Evolutionary conservation across 2,797 vertebrate species (phyloP), one percentile per base, ranked within the genome.

Genomic region (Margarornis squamiger): DNA sequence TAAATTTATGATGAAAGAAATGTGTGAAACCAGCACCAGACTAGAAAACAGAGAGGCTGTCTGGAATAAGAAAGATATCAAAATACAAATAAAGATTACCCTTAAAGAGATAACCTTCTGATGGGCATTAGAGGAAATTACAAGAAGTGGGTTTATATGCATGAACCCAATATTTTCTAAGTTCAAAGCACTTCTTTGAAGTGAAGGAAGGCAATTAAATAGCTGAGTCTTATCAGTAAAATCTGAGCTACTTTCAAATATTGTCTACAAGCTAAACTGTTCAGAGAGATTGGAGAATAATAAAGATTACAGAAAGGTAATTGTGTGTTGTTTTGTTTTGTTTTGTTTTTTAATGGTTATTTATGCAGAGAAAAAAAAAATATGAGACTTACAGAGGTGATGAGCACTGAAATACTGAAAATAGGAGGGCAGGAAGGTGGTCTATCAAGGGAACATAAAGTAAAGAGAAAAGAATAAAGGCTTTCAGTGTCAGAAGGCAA

Each of bases 181-280:
- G 54, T 79, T 81, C 86, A 79, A 36, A 63, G 6, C 18, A 66
- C 61, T 89, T 34, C 34, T 92, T 71, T 88, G 61, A 88, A 91
- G 22, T 54, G 17, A 24, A 48, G 26, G 62, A 84, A 96, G 66
- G n/a, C 95, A 93, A 91, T 86, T 39, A 86, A 88, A 92, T 59
- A 79, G 8, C 16, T 66, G 7, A 39, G 7, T 77, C 38, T 75
- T 88, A 88, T 73, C 66, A 70, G 26, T 45, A 48, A 94, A 90
- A 93, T 90, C 58, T 55, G 8, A 88, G 30, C 76, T 75, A 41
- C 20, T n/a, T 68, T 86, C 20, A 68, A 61, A 61, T 88, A 81
- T 46, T 68, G 27, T 39, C 72, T 86, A 23, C 14, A 38, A 0
- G 0, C 21, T 80, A 75, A 83, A 41, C 10, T 43, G 14, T 55